These are phyloP conservation scores for Homalodisca vitripennis DNA, from an alignment of 1,140 invertebrate species.

Conservation along the genomic window DNA sequence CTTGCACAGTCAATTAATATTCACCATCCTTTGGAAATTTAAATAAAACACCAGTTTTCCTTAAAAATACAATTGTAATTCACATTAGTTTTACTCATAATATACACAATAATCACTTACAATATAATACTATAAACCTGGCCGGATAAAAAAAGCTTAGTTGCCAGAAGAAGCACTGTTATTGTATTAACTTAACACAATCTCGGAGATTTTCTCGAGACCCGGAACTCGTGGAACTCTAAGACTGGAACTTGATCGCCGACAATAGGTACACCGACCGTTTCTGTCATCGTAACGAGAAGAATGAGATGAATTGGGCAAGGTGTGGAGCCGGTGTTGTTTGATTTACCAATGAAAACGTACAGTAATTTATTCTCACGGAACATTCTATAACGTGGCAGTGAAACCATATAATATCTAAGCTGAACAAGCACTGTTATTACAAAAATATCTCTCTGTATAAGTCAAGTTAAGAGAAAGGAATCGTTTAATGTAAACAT, in stretches of 20 bases:
- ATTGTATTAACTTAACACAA: slow-evolving; percentile 7
- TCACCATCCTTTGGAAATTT: neutral
- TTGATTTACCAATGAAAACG: too few relatives aligned
- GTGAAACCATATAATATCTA: neutral
- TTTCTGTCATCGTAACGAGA: neutral
- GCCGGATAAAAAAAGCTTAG: slow-evolving; percentile 4
- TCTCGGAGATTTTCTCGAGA: slow-evolving; percentile 2
- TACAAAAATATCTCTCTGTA: slow-evolving; percentile 19
- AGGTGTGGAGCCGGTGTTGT: neutral
- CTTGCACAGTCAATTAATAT: too few relatives aligned
- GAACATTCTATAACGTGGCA: slow-evolving; percentile 23
- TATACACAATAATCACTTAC: slow-evolving; percentile 14
- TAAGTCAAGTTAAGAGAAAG: too few relatives aligned
- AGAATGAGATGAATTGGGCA: neutral
- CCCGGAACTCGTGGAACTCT: neutral
- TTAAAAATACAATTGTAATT: slow-evolving; percentile 24
- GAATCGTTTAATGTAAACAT: neutral
- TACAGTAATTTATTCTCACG: too few relatives aligned
- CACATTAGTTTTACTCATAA: slow-evolving; percentile 26
- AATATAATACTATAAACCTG: slow-evolving; percentile 16
- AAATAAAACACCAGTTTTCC: neutral
- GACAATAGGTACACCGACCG: neutral
- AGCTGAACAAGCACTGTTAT: neutral
- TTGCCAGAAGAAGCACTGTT: slow-evolving; percentile 2
- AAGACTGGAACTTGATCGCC: neutral